Conservation (phyloP, 2,797 vertebrate species). For the Corythornis leucogaster region DNA sequence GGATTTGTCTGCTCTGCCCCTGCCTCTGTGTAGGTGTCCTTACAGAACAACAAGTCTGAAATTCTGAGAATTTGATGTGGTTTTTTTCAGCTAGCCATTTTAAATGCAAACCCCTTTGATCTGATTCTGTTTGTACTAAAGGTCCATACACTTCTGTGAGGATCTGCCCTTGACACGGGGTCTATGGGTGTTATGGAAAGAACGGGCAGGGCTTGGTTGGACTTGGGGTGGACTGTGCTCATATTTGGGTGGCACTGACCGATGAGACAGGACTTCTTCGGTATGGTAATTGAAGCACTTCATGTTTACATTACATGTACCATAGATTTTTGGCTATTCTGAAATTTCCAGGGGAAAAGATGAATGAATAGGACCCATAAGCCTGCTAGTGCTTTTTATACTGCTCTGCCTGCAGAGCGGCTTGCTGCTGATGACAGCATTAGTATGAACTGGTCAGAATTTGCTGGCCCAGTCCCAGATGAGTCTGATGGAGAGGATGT, state of each 20-base stretch:
- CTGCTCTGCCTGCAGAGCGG: not conserved
- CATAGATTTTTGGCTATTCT: not conserved
- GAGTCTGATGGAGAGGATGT: not conserved
- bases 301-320: not conserved
- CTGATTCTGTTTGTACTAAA: not conserved
- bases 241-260: not conserved
- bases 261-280: not conserved
- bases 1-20: not conserved
- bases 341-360: not conserved
- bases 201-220: not conserved
- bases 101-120: not conserved
- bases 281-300: not conserved
- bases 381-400: not conserved
- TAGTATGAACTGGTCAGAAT: not conserved
- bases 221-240: not conserved
- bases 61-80: not conserved
- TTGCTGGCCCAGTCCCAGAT: not conserved
- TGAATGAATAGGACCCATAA: not conserved
- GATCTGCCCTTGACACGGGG: not conserved
- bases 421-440: not conserved
- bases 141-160: not conserved
- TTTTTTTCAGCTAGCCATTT: not conserved
- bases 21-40: not conserved
- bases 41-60: not conserved
- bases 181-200: not conserved